These are phyloP conservation scores for Orientallactaga sibirica DNA, from an alignment of 2,797 vertebrate genomes.

Conservation along the genomic window DNA sequence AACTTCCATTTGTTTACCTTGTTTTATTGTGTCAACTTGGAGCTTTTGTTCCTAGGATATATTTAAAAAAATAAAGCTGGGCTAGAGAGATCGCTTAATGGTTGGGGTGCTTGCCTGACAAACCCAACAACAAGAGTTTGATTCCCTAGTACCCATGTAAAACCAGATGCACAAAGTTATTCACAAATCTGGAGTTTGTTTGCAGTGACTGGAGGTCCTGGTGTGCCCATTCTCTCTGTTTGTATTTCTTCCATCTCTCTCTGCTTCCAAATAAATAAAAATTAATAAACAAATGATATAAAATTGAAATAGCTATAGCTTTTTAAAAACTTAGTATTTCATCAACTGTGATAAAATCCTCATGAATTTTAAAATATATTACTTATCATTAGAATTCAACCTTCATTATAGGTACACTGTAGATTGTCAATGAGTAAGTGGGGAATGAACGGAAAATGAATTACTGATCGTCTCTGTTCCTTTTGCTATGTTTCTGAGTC, in stretches of 20 bases:
- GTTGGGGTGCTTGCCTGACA: too few species aligned
- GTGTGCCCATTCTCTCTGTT: too few species aligned
- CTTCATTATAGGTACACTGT: background rate
- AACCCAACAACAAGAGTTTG: too few species aligned
- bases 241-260: too few species aligned
- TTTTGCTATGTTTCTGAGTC: background rate
- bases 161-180: too few species aligned
- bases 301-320: background rate
- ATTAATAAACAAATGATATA: too few species aligned
- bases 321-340: conserved; percentile 17
- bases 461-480: background rate
- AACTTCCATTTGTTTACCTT: background rate
- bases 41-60: background rate
- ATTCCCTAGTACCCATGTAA: too few species aligned
- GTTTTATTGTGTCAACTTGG: background rate
- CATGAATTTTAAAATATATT: background rate
- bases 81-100: background rate
- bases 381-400: background rate
- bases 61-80: background rate
- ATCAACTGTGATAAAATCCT: background rate
- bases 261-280: too few species aligned
- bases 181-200: too few species aligned
- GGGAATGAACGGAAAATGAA: background rate
- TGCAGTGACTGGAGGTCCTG: too few species aligned
- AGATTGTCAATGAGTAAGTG: background rate